Evolutionary conservation across 1,140 invertebrate genomes (phyloP), one percentile per base, ranked within the genome.

Genomic region (Bombus consobrinus): DNA sequence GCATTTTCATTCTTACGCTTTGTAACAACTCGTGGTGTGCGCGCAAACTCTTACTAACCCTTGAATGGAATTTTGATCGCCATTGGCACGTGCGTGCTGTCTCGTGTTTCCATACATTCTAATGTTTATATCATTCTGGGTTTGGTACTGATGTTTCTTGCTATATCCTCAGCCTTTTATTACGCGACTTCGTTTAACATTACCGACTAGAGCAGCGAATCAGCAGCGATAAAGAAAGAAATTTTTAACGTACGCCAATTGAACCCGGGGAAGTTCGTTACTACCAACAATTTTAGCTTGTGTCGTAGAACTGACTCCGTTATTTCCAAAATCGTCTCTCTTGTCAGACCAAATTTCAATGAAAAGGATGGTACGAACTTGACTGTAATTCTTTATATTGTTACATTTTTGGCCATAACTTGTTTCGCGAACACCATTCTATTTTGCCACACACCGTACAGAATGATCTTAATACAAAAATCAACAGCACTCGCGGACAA

Each of bases 391-490:
- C 25, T 92, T 5, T 94, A 94, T 64, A 91, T 93, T 15, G 43
- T 86, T 0, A 75, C 81, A 0, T 71, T 93, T 41, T 93, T 93
- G 0, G 75, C 89, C 13, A 13, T 94, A 0, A 85, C 88, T 0
- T 89, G 86, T 34, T 9, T 93, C 3, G 68, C 72, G 0, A 93
- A 91, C 59, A 93, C 89, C 28, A 4, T 89, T 28, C 82, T 94
- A 0, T 94, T 94, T 68, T 82, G 92, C 25, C 93, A 93, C 64
- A 92, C 93, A 4, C 93, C 85, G 3, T 91, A 84, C 43, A 92
- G 86, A 43, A 90, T 92, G 72, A 87, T 90, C 9, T 59, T 37
- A 78, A 91, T 88, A 22, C 86, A 77, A 72, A 91, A 57, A 43
- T 90, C 89, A 3, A 93, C 85, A 4, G 80, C 83, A 0, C 83